Percentiles rank a stretch among this genome's conserved stretches.
Evolutionary conservation across 2,797 vertebrate genomes (phyloP).

Genomic region (Discoglossus pictus): DNA sequence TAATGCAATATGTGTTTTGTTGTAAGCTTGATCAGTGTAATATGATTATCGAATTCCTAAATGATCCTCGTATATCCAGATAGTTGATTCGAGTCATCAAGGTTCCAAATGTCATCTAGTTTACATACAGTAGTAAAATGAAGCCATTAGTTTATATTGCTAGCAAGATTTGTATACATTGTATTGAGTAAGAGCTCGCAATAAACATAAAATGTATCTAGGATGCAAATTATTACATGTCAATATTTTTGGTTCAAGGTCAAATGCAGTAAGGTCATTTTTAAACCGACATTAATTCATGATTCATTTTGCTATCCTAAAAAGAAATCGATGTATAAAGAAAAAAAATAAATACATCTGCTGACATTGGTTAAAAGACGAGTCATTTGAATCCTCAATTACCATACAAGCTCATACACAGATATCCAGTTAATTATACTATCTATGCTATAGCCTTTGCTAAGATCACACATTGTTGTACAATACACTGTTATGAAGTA

Average conservation of each 20-base stretch:
- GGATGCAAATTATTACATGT: constrained; percentile 13
- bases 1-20: too few species aligned
- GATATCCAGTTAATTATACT: constrained; percentile 39
- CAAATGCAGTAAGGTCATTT: constrained; percentile 15
- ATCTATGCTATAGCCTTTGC: constrained; percentile 9
- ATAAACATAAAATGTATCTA: constrained; percentile 13
- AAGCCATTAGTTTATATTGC: constrained; percentile 7
- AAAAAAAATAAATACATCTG: constrained; percentile 38
- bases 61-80: constrained; percentile 1
- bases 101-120: constrained; percentile 2
- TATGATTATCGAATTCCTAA: too few species aligned
- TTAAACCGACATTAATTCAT: constrained; percentile 26
- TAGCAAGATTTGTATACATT: constrained; percentile 5
- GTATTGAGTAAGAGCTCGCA: constrained; percentile 1
- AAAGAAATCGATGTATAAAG: constrained; percentile 27
- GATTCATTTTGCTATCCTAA: constrained; percentile 11
- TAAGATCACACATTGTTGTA: constrained; percentile 29
- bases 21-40: too few species aligned
- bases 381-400: constrained; percentile 42
- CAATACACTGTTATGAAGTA: background rate
- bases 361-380: constrained; percentile 41
- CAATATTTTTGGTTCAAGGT: constrained; percentile 7
- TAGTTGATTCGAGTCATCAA: constrained; percentile 20
- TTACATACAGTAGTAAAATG: constrained; percentile 8
- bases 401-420: constrained; percentile 28